Evolutionary conservation across 1,140 invertebrate genomes (phyloP).

Genomic region (Hylyphantes graminicola): DNA sequence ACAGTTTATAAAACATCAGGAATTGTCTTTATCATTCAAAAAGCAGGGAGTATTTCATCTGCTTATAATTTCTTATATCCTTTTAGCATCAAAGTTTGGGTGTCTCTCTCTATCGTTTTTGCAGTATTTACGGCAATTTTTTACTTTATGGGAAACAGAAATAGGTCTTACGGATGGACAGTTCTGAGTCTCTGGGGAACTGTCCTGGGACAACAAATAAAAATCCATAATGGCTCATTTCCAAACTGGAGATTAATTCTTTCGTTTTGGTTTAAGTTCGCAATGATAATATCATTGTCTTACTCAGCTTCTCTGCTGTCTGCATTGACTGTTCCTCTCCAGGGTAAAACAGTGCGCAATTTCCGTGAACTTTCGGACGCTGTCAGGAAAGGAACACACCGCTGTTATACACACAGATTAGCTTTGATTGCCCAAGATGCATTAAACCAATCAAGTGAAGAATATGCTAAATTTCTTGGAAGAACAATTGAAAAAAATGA

Average conservation of each 20-base stretch:
- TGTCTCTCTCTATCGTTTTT: background rate
- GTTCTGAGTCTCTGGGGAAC: background rate
- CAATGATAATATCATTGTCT: conserved; percentile 1
- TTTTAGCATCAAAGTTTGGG: background rate
- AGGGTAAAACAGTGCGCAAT: background rate
- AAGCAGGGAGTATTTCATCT: background rate
- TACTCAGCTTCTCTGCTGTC: conserved; percentile 19
- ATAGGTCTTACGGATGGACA: background rate
- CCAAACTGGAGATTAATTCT: background rate
- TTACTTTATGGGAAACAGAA: background rate
- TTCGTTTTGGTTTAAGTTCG: background rate
- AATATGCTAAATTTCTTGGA: background rate
- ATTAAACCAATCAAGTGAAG: background rate
- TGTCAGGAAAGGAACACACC: background rate
- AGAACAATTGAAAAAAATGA: background rate
- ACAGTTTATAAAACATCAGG: background rate
- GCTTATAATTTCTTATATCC: background rate
- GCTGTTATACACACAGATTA: background rate
- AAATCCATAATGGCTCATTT: background rate
- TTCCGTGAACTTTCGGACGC: background rate
- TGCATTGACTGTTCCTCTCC: background rate
- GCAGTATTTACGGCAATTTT: background rate
- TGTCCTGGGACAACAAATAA: background rate
- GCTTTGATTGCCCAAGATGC: background rate
- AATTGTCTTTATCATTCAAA: background rate